These are phyloP conservation scores for Ascidia mentula DNA, from an alignment of 23 tunicate species.

Conservation along the genomic window DNA sequence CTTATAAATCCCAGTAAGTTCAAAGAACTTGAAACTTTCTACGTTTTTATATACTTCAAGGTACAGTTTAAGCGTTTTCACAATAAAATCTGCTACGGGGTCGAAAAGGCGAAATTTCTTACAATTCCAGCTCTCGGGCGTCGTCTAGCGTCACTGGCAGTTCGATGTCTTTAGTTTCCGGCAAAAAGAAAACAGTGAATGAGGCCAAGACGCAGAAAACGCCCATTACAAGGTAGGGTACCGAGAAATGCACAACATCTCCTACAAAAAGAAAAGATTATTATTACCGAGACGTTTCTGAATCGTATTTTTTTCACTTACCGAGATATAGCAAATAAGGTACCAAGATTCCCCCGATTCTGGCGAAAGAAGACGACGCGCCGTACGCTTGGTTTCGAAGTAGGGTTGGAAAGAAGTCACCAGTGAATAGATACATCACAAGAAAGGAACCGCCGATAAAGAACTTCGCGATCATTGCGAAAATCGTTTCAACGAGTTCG, in stretches of 20 bases:
- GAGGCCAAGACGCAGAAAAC: neutral
- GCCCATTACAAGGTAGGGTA: slow-evolving; percentile 13
- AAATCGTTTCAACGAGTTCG: neutral
- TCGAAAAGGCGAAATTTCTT: neutral
- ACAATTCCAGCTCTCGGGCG: slow-evolving; percentile 17
- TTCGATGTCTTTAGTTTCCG: slow-evolving; percentile 12
- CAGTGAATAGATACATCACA: slow-evolving; percentile 7
- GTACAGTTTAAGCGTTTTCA: neutral
- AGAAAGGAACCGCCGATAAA: slow-evolving; percentile 3
- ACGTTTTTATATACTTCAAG: no score
- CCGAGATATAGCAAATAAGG: slow-evolving; percentile 18
- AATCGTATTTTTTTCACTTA: neutral
- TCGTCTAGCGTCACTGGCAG: slow-evolving; percentile 17
- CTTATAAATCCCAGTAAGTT: no score
- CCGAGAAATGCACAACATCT: neutral
- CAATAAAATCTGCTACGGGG: neutral
- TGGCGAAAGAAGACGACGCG: slow-evolving; percentile 11
- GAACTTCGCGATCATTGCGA: slow-evolving; percentile 12
- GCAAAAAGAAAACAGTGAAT: slow-evolving; percentile 2
- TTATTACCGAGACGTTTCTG: no score
- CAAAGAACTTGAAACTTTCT: no score
- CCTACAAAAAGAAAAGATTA: neutral
- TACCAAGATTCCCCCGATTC: slow-evolving; percentile 1
- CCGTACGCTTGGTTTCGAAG: slow-evolving; percentile 21
- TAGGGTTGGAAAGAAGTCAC: slow-evolving; percentile 17